Conservation (phyloP, 2,888 invertebrate genomes). For the Nomada fucata region DNA sequence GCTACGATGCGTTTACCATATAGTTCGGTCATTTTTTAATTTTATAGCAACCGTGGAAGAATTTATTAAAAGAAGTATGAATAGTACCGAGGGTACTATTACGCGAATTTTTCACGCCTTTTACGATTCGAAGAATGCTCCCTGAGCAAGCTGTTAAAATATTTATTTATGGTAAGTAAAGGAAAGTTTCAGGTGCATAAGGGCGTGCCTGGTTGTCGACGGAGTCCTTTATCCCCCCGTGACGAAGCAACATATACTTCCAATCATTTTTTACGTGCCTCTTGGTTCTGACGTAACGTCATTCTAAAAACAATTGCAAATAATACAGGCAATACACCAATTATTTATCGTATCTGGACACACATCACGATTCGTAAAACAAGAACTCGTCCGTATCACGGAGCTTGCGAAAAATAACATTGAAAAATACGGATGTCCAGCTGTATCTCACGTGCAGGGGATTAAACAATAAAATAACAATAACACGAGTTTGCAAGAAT, state of each 20-base stretch:
- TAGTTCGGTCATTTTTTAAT: background rate
- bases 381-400: background rate
- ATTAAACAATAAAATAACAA: background rate
- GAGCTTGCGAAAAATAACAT: background rate
- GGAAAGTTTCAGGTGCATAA: background rate
- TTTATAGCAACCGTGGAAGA: background rate
- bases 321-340: background rate
- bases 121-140: background rate
- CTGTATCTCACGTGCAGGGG: background rate
- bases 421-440: background rate
- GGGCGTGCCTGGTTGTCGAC: background rate
- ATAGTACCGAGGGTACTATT: background rate
- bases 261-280: too few relatives aligned
- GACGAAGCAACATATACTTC: too few relatives aligned
- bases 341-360: too few relatives aligned
- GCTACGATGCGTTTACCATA: background rate
- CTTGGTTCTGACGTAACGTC: background rate
- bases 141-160: background rate
- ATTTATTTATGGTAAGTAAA: background rate
- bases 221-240: background rate
- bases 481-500: conserved; percentile 1
- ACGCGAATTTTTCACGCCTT: background rate
- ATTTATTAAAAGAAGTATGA: background rate
- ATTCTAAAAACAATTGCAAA: background rate
- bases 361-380: background rate